Evolutionary conservation across 2,888 invertebrate genomes (phyloP).

Genomic region (Drosophila mimetica): DNA sequence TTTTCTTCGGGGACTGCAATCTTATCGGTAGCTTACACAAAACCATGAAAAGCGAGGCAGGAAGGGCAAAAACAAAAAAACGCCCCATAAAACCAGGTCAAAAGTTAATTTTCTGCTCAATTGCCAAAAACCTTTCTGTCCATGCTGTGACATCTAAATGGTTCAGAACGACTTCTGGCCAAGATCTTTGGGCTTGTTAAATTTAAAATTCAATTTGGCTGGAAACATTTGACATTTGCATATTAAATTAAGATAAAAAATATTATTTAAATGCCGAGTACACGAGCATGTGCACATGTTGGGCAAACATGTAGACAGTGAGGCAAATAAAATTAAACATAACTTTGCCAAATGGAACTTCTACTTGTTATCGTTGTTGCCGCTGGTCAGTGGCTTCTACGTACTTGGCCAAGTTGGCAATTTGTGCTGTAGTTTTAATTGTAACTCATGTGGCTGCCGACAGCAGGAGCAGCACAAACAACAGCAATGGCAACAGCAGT

Average conservation of each 20-base stretch:
- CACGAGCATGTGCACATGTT: constrained; percentile 10
- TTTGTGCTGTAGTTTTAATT: constrained; percentile 71
- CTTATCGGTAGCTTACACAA: constrained; percentile 30
- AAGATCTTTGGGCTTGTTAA: constrained; percentile 20
- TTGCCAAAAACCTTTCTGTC: constrained; percentile 46
- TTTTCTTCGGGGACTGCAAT: constrained; percentile 34
- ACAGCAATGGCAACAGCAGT: constrained; percentile 26
- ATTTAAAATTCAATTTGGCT: constrained; percentile 65
- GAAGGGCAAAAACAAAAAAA: background rate
- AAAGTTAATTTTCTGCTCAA: constrained; percentile 68
- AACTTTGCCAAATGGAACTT: constrained; percentile 56
- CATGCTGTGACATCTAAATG: constrained; percentile 23
- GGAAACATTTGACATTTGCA: constrained; percentile 68
- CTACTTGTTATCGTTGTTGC: constrained; percentile 34
- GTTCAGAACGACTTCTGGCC: constrained; percentile 32
- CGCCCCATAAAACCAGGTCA: constrained; percentile 9
- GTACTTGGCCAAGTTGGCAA: constrained; percentile 52
- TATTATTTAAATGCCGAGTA: constrained; percentile 51
- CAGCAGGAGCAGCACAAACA: constrained; percentile 12
- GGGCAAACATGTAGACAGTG: constrained; percentile 30
- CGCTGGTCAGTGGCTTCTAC: constrained; percentile 26
- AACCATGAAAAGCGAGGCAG: background rate
- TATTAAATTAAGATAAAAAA: constrained; percentile 70
- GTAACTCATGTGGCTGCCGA: constrained; percentile 64
- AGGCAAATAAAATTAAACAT: constrained; percentile 62